These are phyloP conservation scores for Haliclona indistincta DNA, from an alignment of 37 sponge, comb jelly and placozoan genomes.

Conservation along the genomic window DNA sequence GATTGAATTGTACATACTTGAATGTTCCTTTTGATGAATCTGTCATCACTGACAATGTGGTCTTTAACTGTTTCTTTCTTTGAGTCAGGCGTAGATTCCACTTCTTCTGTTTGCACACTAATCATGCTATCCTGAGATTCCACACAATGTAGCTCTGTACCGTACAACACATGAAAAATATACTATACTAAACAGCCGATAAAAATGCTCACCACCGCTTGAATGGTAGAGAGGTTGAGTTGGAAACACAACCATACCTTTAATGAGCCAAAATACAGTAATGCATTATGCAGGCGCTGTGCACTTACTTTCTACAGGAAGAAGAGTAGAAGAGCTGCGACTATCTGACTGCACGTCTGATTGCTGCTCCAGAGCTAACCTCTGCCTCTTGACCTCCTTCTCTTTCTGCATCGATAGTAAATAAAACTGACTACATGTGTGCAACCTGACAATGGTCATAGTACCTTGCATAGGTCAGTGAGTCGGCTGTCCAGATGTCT, in stretches of 20 bases:
- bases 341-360: background rate
- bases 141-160: background rate
- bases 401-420: slow-evolving; percentile 25
- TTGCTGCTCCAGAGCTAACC: slow-evolving; percentile 44
- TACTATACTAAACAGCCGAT: slow-evolving; percentile 6
- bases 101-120: background rate
- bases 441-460: background rate
- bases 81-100: background rate
- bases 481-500: slow-evolving; percentile 40
- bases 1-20: background rate
- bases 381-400: slow-evolving; percentile 65
- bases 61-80: background rate
- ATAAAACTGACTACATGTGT: background rate
- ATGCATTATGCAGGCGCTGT: background rate
- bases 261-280: background rate
- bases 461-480: slow-evolving; percentile 27
- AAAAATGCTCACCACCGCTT: background rate
- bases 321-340: background rate
- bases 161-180: background rate
- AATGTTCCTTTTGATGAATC: slow-evolving; percentile 45
- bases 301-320: background rate
- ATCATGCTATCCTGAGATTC: background rate
- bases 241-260: slow-evolving; percentile 2
- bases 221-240: background rate
- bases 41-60: background rate